Evolutionary conservation across 2,797 vertebrate species (phyloP), one percentile per base, ranked within the genome.

Genomic region (Antennarius maculatus): DNA sequence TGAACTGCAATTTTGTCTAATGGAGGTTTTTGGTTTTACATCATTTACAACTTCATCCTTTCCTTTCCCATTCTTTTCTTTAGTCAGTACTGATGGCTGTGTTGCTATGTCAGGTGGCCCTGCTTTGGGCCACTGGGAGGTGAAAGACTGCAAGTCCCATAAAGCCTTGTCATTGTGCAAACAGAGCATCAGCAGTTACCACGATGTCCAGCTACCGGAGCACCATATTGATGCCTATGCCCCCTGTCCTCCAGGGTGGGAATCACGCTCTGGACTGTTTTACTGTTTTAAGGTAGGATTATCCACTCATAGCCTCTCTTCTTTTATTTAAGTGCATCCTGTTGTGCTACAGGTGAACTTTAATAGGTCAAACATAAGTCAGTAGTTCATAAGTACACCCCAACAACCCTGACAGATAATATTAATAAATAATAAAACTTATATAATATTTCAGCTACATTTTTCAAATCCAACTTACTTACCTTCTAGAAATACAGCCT

Each of bases 161-260:
- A 94, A 93, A 84, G 97, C 97, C 27, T 91, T 95, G 86, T 96
- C 96, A 8, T 58, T 98, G 66, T 99, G 97, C 62, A 95, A 96
- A 80, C 93, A 95, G 85, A 93, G 92, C 61, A 75, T 95, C 11
- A 90, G 76, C 79, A 88, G 82, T 55, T 81, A 74, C 7, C 74
- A 89, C 14, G 91, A 92, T 50, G 80, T 85, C 1, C 76, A 89
- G 12, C 77, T 85, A 56, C 91, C 92, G 42, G 87, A 88, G 71
- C 66, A 80, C 53, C 86, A 89, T 74, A 73, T 90, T 46, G 92
- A 94, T 70, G 80, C 88, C n/a, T 90, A 90, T 4, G 87, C 91
- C 71, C 86, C 93, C 48, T 99, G 96, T 88, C 92, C 91, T 58
- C 87, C 89, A 31, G 95, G 95, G 17, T 99, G 97, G 97, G 95